phyloP scores from a whole-genome alignment of 2,888 invertebrate species.

The Protonemura montana region DNA sequence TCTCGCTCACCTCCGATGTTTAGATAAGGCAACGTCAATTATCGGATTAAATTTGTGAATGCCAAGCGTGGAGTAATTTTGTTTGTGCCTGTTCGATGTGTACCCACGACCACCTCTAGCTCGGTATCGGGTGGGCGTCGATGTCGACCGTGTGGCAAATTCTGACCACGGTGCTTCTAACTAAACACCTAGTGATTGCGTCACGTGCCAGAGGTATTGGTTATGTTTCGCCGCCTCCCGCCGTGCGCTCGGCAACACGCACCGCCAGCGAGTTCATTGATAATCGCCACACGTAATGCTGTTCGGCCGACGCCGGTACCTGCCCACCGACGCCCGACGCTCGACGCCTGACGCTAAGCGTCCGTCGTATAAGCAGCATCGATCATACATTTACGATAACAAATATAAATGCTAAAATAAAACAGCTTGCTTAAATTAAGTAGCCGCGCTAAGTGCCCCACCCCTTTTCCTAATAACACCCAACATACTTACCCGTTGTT shows the following conservation, averaged over 20 bases:
- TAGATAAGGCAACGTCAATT: neutral
- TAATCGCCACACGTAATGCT: conserved; percentile 13
- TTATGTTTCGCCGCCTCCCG: neutral
- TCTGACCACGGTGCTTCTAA: conserved; percentile 15
- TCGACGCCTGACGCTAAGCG: neutral
- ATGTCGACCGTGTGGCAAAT: neutral
- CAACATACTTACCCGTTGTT: neutral
- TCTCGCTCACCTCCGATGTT: too few relatives aligned
- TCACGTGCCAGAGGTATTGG: conserved; percentile 22
- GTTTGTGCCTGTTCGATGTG: neutral
- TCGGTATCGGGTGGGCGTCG: neutral
- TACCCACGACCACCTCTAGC: too few relatives aligned
- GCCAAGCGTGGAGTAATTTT: neutral
- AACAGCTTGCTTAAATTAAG: neutral
- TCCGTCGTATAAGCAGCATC: neutral
- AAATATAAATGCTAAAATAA: neutral
- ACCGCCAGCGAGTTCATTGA: neutral
- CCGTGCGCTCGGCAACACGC: neutral
- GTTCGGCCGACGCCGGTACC: neutral
- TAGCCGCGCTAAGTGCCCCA: neutral
- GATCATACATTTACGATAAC: conserved; percentile 14
- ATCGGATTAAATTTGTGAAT: neutral
- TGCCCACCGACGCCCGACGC: conserved; percentile 18
- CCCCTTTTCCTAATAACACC: neutral
- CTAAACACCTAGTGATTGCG: conserved; percentile 22